Conservation (phyloP, 2,113 vertebrate genomes). For the Microcebus jonahi region DNA sequence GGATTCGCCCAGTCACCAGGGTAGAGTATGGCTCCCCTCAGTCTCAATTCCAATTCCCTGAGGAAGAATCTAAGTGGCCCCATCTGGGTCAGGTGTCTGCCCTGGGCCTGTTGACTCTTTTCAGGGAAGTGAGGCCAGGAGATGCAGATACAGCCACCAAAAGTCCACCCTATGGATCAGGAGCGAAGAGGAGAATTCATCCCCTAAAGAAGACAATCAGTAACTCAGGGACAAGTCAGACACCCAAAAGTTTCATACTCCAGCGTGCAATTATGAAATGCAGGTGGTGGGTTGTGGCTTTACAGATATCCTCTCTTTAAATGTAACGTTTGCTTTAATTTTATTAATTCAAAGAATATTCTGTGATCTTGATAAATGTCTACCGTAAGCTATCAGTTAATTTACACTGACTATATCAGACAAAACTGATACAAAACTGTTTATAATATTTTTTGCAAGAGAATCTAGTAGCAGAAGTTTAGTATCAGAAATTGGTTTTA, state of each 20-base stretch:
- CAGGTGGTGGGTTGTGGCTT: not conserved
- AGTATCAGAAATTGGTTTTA: not conserved
- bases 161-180: not conserved
- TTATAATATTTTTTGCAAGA: not conserved
- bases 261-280: no score
- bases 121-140: not conserved
- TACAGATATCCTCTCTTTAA: not conserved
- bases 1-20: not conserved
- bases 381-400: not conserved
- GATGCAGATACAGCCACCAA: not conserved
- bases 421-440: not conserved
- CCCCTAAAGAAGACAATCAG: no score
- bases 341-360: not conserved
- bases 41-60: not conserved
- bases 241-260: no score
- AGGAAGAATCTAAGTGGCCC: not conserved
- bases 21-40: not conserved
- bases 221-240: no score
- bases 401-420: not conserved
- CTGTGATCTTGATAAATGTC: not conserved
- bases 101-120: rapidly evolving
- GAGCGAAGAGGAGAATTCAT: no score
- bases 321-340: not conserved
- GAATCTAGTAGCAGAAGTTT: not conserved
- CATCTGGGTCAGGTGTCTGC: not conserved